Percentiles rank a stretch among this genome's conserved stretches.
Conservation (phyloP, 2,888 invertebrate genomes). For the Notocelia uddmanniana region DNA sequence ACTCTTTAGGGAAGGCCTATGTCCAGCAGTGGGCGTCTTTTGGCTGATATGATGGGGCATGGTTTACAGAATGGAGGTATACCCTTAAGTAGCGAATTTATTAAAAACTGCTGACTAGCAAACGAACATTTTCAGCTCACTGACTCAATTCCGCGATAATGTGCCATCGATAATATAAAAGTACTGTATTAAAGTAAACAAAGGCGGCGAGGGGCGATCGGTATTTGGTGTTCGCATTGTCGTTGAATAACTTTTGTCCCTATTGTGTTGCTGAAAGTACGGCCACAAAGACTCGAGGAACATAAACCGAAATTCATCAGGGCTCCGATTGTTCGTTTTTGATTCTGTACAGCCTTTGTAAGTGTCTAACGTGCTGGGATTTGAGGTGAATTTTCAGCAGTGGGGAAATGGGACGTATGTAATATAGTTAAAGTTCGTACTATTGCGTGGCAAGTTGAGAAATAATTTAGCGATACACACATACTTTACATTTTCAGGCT, state of each 20-base stretch:
- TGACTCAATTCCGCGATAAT: slow-evolving; percentile 71
- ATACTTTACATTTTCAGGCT: background rate
- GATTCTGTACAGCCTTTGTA: slow-evolving; percentile 43
- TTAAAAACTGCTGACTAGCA: slow-evolving; percentile 30
- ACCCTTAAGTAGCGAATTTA: slow-evolving; percentile 9
- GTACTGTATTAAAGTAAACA: slow-evolving; percentile 84
- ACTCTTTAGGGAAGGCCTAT: no score
- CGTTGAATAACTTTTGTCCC: slow-evolving; percentile 87
- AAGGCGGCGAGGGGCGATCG: slow-evolving; percentile 81
- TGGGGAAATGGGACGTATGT: slow-evolving; percentile 18
- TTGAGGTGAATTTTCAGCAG: slow-evolving; percentile 38
- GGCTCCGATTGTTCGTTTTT: slow-evolving; percentile 78
- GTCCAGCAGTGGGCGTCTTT: no score
- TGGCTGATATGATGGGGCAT: no score
- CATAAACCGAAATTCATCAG: slow-evolving; percentile 86
- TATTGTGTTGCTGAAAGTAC: slow-evolving; percentile 84
- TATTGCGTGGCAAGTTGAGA: background rate
- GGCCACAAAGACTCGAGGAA: slow-evolving; percentile 84
- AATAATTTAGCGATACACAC: background rate
- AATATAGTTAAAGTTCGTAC: background rate
- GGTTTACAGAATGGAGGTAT: no score
- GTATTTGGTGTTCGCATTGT: slow-evolving; percentile 86
- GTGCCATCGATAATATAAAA: slow-evolving; percentile 78
- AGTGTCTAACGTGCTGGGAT: slow-evolving; percentile 24
- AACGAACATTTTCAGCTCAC: slow-evolving; percentile 52